Base-by-base conservation (phyloP, 2,797 vertebrate genomes). In the Sphaeramia orbicularis region DNA sequence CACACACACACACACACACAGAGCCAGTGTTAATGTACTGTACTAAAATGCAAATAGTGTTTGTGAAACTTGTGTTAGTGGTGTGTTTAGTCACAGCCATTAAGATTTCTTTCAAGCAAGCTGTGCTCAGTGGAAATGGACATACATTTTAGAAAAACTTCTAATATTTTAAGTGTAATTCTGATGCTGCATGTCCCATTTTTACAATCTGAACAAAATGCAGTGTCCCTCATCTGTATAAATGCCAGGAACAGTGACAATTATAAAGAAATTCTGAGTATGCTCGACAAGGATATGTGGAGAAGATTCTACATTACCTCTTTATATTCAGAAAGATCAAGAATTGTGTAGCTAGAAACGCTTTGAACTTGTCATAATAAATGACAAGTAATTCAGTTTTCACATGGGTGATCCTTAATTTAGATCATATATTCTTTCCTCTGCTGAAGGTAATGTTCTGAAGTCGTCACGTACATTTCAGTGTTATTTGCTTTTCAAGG, bases 21-120 rank as follows among this genome's bases (percentile, higher is more conserved):
- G 2, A 54, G 42, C 32, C 66, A 60, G 55, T 15, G 55, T 84
- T 80, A 83, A 85, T 85, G 81, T 75, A 45, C 69, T 79, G 74
- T 51, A 69, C 30, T 27, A 19, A 57, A 62, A 78, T 70, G 57
- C 27, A 74, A 77, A 78, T 64, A 57, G 61, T 74, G 70, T 79
- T 74, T 74, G 58, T 35, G 49, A 65, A 63, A 21, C 53, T 61
- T 42, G 50, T 65, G 62, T 64, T 43, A 53, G 63, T 71, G 68
- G 60, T 71, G 66, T 63, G 57, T 74, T 68, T 48, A 66, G 58
- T 10, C 38, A 13, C 62, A 42, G 50, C 42, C 77, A 80, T 78
- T 76, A 84, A 61, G 40, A 2, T 41, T 43, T 27, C 30, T 68
- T 49, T 65, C 61, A 58, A 36, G 41, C 41, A 35, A 43, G 12